Evolutionary conservation across 2,888 invertebrate species (phyloP), one percentile per base, ranked within the genome.

Genomic region (Tachystola acroxantha): DNA sequence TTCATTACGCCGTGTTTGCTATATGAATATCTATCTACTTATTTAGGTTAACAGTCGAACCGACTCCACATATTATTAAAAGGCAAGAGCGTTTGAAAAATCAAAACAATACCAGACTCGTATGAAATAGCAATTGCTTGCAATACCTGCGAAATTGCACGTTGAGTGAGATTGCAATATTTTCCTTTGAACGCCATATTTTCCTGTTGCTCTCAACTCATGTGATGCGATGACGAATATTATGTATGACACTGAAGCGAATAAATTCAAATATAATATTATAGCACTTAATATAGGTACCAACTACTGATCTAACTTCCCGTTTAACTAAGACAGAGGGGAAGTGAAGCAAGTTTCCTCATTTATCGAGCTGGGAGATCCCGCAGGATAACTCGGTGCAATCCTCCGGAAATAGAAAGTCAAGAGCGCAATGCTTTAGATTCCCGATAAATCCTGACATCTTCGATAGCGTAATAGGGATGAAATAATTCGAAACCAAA

Each of bases 331-430:
- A 70, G 64, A 75, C 68, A 72, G 78, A 72, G 67, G 57, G 57
- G 50, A 53, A 53, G 50, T 59, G 62, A 65, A 71, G 60, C 59
- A 61, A 69, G 64, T 72, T 73, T 65, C 64, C 66, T 72, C 73
- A 72, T 78, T 78, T 75, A 75, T 72, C 62, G 64, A 51, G 50
- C 25, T 33, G 50, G 46, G 50, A 69, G 66, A 68, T 76, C 66
- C 66, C 64, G 48, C 48, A 67, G 72, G 78, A 73, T 74, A 69
- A 56, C 58, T 56, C 40, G 46, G 50, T 49, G 61, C 67, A 64
- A 73, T 72, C 62, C 57, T 57, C 54, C 60, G 77, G 73, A 78
- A 78, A 80, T 79, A 73, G 75, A 80, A 77, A 78, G 78, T 74
- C 73, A 75, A 78, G 70, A 67, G 66, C 60, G 57, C 63, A 69